Evolutionary conservation across 2,797 vertebrate genomes (phyloP).

Genomic region (Arrhamphus sclerolepis): DNA sequence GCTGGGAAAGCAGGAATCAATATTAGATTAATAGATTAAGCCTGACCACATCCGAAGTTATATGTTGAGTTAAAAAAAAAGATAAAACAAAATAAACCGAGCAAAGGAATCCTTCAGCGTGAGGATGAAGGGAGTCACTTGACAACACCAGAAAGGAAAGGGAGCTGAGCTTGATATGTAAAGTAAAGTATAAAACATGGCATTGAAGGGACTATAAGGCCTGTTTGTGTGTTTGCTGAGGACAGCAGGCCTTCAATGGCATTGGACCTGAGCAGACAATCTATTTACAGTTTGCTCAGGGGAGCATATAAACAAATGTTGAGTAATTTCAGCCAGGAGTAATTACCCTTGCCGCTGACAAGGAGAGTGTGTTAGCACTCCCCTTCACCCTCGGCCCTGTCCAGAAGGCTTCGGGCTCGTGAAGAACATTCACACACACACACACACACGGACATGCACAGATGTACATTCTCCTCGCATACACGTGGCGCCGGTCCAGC

Average conservation of each 20-base stretch:
- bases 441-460: constrained; percentile 18
- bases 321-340: constrained; percentile 99
- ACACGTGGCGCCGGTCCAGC: constrained; percentile 59
- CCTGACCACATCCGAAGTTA: constrained; percentile 54
- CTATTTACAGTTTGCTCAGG: constrained; percentile 99
- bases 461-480: constrained; percentile 32
- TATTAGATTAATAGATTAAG: constrained; percentile 62
- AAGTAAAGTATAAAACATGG: constrained; percentile 68
- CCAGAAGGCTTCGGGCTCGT: constrained; percentile 89
- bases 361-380: constrained; percentile 97
- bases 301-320: constrained; percentile 99
- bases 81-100: constrained; percentile 35
- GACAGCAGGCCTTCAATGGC: constrained; percentile 93
- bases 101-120: constrained; percentile 6
- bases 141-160: constrained; percentile 76
- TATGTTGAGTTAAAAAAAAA: not conserved
- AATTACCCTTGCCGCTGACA: constrained; percentile 99
- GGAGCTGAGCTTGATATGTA: constrained; percentile 74
- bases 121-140: constrained; percentile 37
- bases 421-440: constrained; percentile 37
- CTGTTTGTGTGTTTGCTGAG: constrained; percentile 65
- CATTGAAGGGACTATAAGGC: constrained; percentile 28
- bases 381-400: constrained; percentile 98
- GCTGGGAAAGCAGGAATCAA: constrained; percentile 59
- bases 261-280: constrained; percentile 98